Percentiles rank a stretch among this genome's conserved stretches.
Evolutionary conservation across 2,797 vertebrate species (phyloP).

Genomic region (Acanthurus lineatus): DNA sequence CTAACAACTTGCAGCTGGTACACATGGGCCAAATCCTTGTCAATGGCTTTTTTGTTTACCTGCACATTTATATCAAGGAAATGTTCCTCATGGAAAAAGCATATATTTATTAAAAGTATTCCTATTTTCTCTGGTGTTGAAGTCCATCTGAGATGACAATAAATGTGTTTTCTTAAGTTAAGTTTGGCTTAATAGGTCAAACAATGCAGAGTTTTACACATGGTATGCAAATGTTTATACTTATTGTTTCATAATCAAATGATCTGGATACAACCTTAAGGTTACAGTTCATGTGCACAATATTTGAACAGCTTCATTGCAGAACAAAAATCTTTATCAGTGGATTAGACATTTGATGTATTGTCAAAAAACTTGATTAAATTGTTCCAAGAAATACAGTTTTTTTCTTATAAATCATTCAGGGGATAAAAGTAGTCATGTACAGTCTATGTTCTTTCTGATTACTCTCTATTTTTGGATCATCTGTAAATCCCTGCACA

Average conservation of each 20-base stretch:
- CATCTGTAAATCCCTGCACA: slow-evolving; percentile 1
- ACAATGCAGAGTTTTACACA: too few species aligned
- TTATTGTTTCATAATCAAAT: background rate
- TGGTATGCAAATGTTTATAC: too few species aligned
- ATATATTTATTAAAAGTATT: background rate
- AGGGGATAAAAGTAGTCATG: background rate
- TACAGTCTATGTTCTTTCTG: slow-evolving; percentile 12
- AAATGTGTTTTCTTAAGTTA: too few species aligned
- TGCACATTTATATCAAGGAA: background rate
- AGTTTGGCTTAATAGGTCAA: too few species aligned
- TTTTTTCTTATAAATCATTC: background rate
- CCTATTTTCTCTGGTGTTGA: background rate
- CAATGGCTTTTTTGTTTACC: background rate
- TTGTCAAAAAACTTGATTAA: background rate
- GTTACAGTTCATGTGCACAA: background rate
- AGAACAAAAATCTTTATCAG: background rate
- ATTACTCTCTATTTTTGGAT: slow-evolving; percentile 30
- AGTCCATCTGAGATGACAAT: background rate
- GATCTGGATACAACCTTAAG: background rate
- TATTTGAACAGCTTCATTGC: background rate
- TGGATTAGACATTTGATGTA: background rate
- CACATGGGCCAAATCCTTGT: background rate
- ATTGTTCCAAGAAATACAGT: background rate
- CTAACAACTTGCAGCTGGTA: background rate
- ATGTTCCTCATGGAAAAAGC: background rate